Conservation (phyloP, 2,797 vertebrate genomes). For the Nyctibius grandis region DNA sequence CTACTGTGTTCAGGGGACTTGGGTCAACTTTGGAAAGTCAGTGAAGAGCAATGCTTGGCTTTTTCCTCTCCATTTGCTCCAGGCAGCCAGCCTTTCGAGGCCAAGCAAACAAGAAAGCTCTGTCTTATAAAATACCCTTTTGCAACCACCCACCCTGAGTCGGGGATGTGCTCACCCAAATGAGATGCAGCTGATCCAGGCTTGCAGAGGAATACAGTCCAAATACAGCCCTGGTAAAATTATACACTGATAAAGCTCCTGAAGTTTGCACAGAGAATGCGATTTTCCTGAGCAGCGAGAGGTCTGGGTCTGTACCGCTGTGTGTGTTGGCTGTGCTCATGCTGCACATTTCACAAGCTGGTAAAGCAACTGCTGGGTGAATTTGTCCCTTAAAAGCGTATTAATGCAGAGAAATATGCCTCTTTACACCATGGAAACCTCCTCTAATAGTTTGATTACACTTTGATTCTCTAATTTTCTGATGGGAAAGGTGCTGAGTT, state of each 20-base stretch:
- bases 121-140: not conserved
- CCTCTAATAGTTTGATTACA: conserved; percentile 16
- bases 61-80: not conserved
- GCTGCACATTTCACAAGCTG: not conserved
- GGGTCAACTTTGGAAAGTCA: not conserved
- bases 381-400: conserved; percentile 1
- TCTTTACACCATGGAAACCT: not conserved
- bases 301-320: not conserved
- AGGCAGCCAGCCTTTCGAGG: not conserved
- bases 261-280: not conserved
- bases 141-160: not conserved
- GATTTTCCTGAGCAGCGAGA: not conserved
- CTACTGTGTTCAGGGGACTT: not conserved
- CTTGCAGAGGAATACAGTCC: not conserved
- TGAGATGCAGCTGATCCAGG: not conserved
- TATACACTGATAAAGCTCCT: not conserved
- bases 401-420: not conserved
- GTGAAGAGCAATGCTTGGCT: not conserved
- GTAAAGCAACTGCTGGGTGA: not conserved
- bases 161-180: not conserved
- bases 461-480: conserved; percentile 47
- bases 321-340: not conserved
- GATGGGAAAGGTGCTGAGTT: conserved; percentile 23
- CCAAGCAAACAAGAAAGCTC: not conserved
- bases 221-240: not conserved